phyloP scores from a whole-genome alignment of 2,888 invertebrate genomes.

The Notocelia uddmanniana region DNA sequence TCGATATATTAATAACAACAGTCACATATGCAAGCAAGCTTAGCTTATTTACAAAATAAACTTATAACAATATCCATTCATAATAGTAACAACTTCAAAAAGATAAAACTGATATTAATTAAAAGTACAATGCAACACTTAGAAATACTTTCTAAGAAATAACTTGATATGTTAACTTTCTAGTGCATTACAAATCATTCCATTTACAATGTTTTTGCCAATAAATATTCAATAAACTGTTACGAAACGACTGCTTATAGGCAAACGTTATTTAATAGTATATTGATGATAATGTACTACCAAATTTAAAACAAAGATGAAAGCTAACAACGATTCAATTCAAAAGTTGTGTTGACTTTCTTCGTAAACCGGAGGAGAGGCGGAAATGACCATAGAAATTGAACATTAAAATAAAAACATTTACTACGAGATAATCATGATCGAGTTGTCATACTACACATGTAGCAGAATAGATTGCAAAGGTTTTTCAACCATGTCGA shows the following conservation, averaged over 20 bases:
- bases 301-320: not conserved
- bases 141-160: constrained; percentile 26
- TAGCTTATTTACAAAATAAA: constrained; percentile 80
- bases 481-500: not conserved
- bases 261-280: not conserved
- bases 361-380: not conserved
- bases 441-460: constrained; percentile 1
- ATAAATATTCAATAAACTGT: constrained; percentile 70
- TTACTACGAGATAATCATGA: not conserved
- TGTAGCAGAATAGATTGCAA: not conserved
- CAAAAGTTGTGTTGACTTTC: not conserved
- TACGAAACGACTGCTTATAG: constrained; percentile 37
- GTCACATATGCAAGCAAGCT: constrained; percentile 84
- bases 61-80: constrained; percentile 61
- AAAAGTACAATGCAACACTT: constrained; percentile 57
- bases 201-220: constrained; percentile 77
- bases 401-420: not conserved
- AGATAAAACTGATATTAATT: constrained; percentile 47
- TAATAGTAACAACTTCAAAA: constrained; percentile 51
- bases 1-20: constrained; percentile 77
- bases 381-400: not conserved
- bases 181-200: constrained; percentile 44
- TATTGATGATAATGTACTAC: not conserved
- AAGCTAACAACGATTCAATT: not conserved
- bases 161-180: constrained; percentile 24